These are phyloP conservation scores for Acrocyrtus sp. DNA, from an alignment of 2,888 invertebrate species.

Conservation along the genomic window DNA sequence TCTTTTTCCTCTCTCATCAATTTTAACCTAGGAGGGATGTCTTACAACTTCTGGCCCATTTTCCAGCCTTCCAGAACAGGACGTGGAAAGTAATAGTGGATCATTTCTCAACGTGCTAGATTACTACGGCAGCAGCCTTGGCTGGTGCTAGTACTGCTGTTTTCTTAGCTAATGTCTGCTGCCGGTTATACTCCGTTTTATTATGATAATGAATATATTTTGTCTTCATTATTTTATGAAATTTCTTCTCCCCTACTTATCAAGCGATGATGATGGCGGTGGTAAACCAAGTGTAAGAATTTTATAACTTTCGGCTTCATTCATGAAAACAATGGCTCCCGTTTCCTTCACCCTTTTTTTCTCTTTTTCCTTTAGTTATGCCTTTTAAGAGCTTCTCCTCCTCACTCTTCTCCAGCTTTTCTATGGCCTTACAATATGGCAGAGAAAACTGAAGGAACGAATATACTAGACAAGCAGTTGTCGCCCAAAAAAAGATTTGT, in stretches of 20 bases:
- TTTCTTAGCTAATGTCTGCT: no score
- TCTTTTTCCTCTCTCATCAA: neutral
- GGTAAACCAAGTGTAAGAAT: neutral
- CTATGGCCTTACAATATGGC: neutral
- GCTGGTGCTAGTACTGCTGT: no score
- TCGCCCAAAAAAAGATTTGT: no score
- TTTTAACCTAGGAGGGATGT: neutral
- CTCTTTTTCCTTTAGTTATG: neutral
- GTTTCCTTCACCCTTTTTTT: neutral
- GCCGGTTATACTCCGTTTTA: neutral
- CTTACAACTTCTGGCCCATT: no score
- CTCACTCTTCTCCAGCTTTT: neutral
- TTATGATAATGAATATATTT: neutral
- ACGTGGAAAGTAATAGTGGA: neutral
- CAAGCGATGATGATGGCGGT: neutral
- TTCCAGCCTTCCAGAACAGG: neutral
- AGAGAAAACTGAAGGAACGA: neutral
- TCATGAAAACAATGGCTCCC: neutral
- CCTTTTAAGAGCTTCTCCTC: neutral
- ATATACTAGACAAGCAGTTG: no score
- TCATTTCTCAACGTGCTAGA: neutral
- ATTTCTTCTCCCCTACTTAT: neutral
- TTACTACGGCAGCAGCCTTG: no score
- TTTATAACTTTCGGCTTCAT: neutral
- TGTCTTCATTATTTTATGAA: neutral